phyloP scores from a whole-genome alignment of 2,113 vertebrate species.

The Sardina pilchardus region DNA sequence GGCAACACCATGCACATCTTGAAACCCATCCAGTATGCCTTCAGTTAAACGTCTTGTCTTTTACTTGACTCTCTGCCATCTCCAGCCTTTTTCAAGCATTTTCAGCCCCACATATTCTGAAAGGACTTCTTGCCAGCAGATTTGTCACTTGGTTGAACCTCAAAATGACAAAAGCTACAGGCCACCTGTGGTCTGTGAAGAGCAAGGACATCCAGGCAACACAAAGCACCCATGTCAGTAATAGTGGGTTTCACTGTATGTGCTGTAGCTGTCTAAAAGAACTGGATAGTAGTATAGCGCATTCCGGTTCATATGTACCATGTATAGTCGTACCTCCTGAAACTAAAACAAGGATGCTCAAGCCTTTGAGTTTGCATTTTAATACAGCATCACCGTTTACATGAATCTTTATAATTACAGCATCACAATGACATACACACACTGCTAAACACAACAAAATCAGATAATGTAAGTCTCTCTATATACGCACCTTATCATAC shows the following conservation, averaged over 20 bases:
- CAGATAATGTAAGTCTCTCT: neutral
- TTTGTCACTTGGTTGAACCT: neutral
- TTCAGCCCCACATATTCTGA: neutral
- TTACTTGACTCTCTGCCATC: neutral
- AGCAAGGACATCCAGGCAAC: neutral
- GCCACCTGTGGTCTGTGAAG: neutral
- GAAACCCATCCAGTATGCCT: neutral
- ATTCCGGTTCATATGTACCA: no score
- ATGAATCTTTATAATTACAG: neutral
- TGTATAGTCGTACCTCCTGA: no score
- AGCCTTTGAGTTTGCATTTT: neutral
- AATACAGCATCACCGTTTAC: neutral
- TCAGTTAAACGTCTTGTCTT: neutral
- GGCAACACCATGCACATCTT: neutral
- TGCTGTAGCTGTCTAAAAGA: neutral
- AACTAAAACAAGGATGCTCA: no score
- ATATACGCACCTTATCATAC: neutral
- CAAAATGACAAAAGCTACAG: neutral
- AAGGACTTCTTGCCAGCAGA: neutral
- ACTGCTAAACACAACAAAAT: neutral
- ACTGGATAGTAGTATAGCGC: neutral
- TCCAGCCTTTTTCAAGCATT: neutral
- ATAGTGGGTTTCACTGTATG: neutral
- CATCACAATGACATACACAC: neutral
- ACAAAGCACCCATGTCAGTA: neutral